A percentile compares a stretch with the other conserved stretches of the same genome.
Conservation (phyloP, 1,140 invertebrate genomes). For the Trachelipus rathkii region DNA sequence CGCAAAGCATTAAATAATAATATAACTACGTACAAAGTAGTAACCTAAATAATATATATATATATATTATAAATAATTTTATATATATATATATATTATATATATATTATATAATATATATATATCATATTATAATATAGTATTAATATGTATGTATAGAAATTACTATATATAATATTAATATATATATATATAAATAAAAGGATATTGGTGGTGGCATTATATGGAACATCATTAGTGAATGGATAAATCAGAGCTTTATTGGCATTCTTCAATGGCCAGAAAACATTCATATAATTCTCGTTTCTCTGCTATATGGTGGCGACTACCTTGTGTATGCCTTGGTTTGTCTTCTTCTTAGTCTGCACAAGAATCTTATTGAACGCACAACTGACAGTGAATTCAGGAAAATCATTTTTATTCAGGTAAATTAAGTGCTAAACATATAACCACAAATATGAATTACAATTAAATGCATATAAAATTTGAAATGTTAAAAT, state of each 20-base stretch:
- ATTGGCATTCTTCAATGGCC: background rate
- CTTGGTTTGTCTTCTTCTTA: background rate
- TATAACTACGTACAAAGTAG: no score
- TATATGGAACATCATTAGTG: background rate
- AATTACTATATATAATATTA: no score
- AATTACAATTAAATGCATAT: no score
- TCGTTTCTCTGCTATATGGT: background rate
- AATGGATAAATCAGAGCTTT: background rate
- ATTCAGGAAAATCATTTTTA: background rate
- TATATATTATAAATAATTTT: no score
- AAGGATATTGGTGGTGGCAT: background rate
- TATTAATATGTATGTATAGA: no score
- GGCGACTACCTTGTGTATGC: background rate
- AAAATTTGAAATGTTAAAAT: no score
- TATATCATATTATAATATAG: no score
- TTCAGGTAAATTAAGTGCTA: background rate
- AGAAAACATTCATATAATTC: background rate
- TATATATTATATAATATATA: no score
- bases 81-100: no score
- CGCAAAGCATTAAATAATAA: no score
- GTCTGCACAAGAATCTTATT: background rate
- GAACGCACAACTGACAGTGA: background rate
- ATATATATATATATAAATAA: background rate
- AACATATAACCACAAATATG: no score
- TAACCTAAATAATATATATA: no score